phyloP scores from a whole-genome alignment of 2,113 vertebrate species.

The Lophura nycthemera region DNA sequence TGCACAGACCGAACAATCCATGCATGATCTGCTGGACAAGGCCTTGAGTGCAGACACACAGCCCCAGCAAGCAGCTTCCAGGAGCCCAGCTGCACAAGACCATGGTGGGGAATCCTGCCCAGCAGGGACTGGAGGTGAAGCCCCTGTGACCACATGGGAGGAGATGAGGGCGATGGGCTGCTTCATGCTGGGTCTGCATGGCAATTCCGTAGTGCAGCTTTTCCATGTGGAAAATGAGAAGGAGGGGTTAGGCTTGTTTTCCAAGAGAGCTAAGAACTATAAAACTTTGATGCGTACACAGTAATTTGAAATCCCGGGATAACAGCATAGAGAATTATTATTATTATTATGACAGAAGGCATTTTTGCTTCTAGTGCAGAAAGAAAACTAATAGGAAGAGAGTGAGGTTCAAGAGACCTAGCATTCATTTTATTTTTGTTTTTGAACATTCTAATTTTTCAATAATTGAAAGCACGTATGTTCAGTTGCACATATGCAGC shows the following conservation, averaged over 20 bases:
- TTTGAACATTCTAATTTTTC: constrained; percentile 61
- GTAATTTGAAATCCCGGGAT: constrained; percentile 20
- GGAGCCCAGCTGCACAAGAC: constrained; percentile 36
- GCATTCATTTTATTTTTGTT: constrained; percentile 35
- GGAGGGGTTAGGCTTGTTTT: background rate
- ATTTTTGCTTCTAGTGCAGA: constrained; percentile 41
- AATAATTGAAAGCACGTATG: constrained; percentile 40
- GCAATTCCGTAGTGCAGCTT: accelerated
- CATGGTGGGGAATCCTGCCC: background rate
- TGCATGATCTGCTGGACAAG: background rate
- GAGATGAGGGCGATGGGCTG: background rate
- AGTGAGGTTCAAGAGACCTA: background rate
- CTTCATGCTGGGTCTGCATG: background rate
- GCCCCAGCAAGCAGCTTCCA: constrained; percentile 34
- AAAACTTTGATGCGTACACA: constrained; percentile 16
- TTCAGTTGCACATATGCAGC: constrained; percentile 49
- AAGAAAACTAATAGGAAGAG: constrained; percentile 40
- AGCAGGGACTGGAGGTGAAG: background rate
- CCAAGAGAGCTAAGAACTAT: background rate
- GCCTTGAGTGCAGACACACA: background rate
- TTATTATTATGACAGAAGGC: constrained; percentile 12
- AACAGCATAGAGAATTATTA: constrained; percentile 6
- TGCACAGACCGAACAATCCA: constrained; percentile 24
- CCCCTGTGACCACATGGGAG: background rate
- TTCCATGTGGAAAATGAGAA: constrained; percentile 40